phyloP scores from a whole-genome alignment of 2,113 vertebrate genomes.

The Sakesphorus luctuosus region DNA sequence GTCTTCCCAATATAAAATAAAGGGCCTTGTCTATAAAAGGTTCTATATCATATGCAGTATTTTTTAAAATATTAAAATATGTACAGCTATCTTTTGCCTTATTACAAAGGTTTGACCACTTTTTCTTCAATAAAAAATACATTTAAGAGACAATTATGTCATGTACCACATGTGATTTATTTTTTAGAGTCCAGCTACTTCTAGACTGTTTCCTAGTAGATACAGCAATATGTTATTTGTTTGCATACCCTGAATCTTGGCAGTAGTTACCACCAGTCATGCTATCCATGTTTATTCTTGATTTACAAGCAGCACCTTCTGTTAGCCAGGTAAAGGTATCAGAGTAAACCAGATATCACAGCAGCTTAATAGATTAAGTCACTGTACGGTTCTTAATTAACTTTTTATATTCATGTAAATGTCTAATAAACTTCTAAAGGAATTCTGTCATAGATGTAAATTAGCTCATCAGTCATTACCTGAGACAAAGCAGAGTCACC shows the following conservation, averaged over 20 bases:
- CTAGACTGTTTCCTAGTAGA: not conserved
- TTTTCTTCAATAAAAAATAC: not conserved
- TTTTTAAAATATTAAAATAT: not conserved
- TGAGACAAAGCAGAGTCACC: not conserved
- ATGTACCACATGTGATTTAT: not conserved
- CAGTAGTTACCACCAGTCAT: not conserved
- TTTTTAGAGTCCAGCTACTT: not conserved
- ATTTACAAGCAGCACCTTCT: not conserved
- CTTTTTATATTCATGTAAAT: not conserved
- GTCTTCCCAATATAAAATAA: not conserved
- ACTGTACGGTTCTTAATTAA: not conserved
- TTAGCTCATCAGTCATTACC: not conserved
- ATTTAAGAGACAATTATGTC: not conserved
- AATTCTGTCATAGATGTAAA: not conserved
- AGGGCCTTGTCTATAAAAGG: not conserved
- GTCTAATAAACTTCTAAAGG: not conserved
- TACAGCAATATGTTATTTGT: not conserved
- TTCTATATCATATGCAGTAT: not conserved
- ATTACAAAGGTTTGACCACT: not conserved
- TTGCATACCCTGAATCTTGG: not conserved
- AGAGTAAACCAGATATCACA: not conserved
- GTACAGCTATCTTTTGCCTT: not conserved
- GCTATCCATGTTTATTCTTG: not conserved
- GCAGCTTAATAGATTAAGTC: not conserved
- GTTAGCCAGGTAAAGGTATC: not conserved